phyloP scores from a whole-genome alignment of 2,888 invertebrate species.

The Xestia xanthographa region DNA sequence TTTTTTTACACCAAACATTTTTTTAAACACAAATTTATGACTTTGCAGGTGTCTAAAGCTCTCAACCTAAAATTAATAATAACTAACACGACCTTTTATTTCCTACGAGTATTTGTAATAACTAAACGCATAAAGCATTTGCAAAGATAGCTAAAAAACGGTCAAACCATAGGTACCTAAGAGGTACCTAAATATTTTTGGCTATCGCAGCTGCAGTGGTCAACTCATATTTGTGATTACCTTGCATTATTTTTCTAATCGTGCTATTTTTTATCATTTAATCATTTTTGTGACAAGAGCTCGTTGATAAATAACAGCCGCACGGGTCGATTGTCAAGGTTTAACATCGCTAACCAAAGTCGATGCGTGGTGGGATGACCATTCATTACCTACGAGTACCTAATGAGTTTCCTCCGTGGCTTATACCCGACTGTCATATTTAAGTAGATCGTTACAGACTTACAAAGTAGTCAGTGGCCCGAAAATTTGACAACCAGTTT shows the following conservation, averaged over 20 bases:
- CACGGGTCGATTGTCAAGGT: background rate
- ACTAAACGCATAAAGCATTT: constrained; percentile 33
- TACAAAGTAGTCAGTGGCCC: background rate
- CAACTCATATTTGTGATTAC: too few relatives aligned
- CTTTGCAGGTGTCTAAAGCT: background rate
- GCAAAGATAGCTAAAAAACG: constrained; percentile 10
- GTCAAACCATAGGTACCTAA: too few relatives aligned
- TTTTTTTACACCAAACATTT: background rate
- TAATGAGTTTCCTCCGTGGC: background rate
- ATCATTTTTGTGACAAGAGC: background rate
- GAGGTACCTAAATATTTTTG: too few relatives aligned
- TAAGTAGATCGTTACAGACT: background rate
- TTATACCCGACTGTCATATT: too few relatives aligned
- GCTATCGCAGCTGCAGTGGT: too few relatives aligned
- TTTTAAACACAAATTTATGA: background rate
- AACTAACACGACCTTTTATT: background rate
- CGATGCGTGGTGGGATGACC: too few relatives aligned
- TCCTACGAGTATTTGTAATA: background rate
- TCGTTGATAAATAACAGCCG: background rate
- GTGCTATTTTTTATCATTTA: background rate
- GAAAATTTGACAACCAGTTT: background rate
- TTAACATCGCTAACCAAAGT: background rate
- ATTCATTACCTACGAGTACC: too few relatives aligned
- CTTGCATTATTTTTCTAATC: background rate
- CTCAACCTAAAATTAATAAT: background rate